These are phyloP conservation scores for Narcine bancroftii DNA, from an alignment of 2,113 vertebrate genomes.

Conservation along the genomic window DNA sequence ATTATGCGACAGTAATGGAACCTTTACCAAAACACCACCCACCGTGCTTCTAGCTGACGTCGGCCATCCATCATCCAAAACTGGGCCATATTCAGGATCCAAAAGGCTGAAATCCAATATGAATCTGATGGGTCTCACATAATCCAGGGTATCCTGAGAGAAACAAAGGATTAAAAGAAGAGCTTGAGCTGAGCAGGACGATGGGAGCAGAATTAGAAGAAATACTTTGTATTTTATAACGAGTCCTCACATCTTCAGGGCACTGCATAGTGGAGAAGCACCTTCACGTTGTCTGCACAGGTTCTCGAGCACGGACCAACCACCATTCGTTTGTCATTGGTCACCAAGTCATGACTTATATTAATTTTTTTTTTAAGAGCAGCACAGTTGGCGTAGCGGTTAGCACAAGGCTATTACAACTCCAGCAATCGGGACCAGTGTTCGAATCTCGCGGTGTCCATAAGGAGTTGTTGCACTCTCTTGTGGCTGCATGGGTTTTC, in stretches of 20 bases:
- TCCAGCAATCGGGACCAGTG: too few species aligned
- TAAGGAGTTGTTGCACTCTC: too few species aligned
- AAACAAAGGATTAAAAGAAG: neutral
- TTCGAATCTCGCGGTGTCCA: too few species aligned
- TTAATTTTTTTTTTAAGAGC: too few species aligned
- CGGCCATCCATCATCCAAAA: constrained; percentile 80
- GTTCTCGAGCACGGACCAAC: too few species aligned
- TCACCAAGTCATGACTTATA: too few species aligned
- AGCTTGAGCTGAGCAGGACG: neutral
- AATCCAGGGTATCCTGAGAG: constrained; percentile 81
- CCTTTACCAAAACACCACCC: constrained; percentile 32
- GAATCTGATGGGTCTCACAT: constrained; percentile 81
- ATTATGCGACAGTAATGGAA: too few species aligned
- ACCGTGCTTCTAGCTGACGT: constrained; percentile 74
- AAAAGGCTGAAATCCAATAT: constrained; percentile 67
- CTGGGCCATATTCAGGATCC: constrained; percentile 56
- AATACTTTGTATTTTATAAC: neutral
- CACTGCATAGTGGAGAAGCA: neutral
- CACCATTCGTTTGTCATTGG: too few species aligned
- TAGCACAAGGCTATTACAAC: too few species aligned
- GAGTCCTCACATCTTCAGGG: neutral
- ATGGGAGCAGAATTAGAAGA: neutral
- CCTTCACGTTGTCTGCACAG: too few species aligned
- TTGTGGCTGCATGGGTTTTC: too few species aligned
- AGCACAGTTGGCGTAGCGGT: too few species aligned